Base-by-base conservation (phyloP, 2,888 invertebrate species). In the Hoplodrina blanda region DNA sequence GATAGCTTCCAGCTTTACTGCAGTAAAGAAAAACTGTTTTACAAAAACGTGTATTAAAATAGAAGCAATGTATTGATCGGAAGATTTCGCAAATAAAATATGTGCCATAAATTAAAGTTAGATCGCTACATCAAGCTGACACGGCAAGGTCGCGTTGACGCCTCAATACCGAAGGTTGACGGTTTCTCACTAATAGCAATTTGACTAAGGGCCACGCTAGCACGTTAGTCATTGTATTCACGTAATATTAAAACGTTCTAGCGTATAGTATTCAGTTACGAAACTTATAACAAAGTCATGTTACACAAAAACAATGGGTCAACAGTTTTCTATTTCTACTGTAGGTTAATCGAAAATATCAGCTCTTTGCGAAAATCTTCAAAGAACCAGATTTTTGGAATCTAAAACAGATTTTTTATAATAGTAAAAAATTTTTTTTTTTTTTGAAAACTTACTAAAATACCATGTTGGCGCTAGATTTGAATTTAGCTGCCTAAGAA, bases 111-210 rank as follows among this genome's bases (percentile, higher is more conserved):
- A 76, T 72, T 56, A 19, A 76, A 62, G 72, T 74, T 67, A 69
- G 68, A 75, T 72, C 59, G 79, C 76, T 81, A 73, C 73, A 77
- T 76, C 64, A 72, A 75, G 76, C 73, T 85, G 88, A 87, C 84
- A 83, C 73, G 78, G 63, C 88, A 89, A 89, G 88, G 89, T 83
- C 83, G 85, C 60, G 64, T 55, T 76, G 82, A 76, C 79, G 80
- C 79, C 84, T 73, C 70, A 64, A 73, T 73, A 63, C 62, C 62
- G 73, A 69, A 74, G 75, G 81, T 55, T 68, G 68, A 70, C 61
- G 68, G 70, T 50, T 64, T 72, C 37, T 75, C 68, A 46, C 74
- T 81, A 82, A 85, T 78, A 73, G 75, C 62, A 56, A 68, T 77
- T 78, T 25, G 61, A 64, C 65, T 78, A 73, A 71, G 79, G 68